Evolutionary conservation across 2,888 invertebrate species (phyloP).

Genomic region (Melinaea menophilus): DNA sequence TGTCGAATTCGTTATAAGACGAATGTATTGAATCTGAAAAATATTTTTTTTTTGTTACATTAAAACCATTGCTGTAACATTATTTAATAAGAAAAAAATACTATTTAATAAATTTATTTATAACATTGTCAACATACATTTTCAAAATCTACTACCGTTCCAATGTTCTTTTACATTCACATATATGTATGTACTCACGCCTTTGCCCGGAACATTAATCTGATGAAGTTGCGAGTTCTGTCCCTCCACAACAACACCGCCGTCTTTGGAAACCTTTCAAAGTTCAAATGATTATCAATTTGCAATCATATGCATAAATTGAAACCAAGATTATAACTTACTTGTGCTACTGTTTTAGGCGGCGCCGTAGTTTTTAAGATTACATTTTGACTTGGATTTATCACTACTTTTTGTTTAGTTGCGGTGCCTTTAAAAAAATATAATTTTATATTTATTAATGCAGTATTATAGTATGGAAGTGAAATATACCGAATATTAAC

Average conservation of each 20-base stretch:
- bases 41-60: too few species aligned
- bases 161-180: not conserved
- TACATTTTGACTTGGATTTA: constrained; percentile 55
- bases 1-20: constrained; percentile 78
- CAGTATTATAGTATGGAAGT: too few species aligned
- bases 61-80: constrained; percentile 3
- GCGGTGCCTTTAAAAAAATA: constrained; percentile 31
- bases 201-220: constrained; percentile 84
- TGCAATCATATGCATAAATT: not conserved
- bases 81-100: too few species aligned
- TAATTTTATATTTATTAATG: constrained; percentile 2
- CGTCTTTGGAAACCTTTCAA: constrained; percentile 50
- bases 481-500: too few species aligned
- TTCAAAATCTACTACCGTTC: not conserved
- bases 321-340: constrained; percentile 30
- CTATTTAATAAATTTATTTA: too few species aligned
- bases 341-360: constrained; percentile 48
- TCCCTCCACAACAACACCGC: constrained; percentile 43
- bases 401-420: constrained; percentile 52
- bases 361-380: constrained; percentile 53
- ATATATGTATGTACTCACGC: constrained; percentile 61
- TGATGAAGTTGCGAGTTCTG: constrained; percentile 80
- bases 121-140: too few species aligned
- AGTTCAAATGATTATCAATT: constrained; percentile 9
- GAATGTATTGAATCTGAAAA: constrained; percentile 83